phyloP scores from a whole-genome alignment of 2,113 vertebrate genomes.

The Melanostigma gelatinosum region DNA sequence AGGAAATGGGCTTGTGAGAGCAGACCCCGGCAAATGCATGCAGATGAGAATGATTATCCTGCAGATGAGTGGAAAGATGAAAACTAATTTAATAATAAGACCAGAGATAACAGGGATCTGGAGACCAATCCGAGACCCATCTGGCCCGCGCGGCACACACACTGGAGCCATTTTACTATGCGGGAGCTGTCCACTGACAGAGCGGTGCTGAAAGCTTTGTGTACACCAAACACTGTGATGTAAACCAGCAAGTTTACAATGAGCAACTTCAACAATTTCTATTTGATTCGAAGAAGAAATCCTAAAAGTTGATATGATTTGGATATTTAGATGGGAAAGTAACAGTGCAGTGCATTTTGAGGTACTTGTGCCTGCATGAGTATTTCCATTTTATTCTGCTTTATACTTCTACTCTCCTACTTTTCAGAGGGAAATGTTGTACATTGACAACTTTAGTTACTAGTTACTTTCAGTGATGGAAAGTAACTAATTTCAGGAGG shows the following conservation, averaged over 20 bases:
- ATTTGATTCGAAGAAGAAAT: background rate
- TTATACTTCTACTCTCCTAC: background rate
- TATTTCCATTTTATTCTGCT: background rate
- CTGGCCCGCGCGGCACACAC: conserved; percentile 57
- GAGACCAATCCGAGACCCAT: conserved; percentile 72
- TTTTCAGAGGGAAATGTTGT: background rate
- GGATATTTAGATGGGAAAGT: background rate
- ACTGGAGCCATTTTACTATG: conserved; percentile 29
- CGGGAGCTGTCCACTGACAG: conserved; percentile 53
- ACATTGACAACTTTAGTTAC: background rate
- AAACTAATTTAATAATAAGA: conserved; percentile 80
- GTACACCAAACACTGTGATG: conserved; percentile 10
- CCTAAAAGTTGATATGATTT: background rate
- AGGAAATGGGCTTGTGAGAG: conserved; percentile 76
- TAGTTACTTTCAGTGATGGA: background rate
- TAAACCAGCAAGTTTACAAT: background rate
- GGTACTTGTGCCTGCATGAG: too few species aligned
- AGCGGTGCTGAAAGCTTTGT: conserved; percentile 53
- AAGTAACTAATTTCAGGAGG: background rate
- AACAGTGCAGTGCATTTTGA: too few species aligned
- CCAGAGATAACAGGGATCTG: conserved; percentile 75
- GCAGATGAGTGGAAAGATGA: conserved; percentile 75
- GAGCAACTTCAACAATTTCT: background rate
- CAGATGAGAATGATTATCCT: conserved; percentile 76
- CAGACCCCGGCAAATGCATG: conserved; percentile 71